phyloP scores from a whole-genome alignment of 2,888 invertebrate species.

The Cordylochernes scorpioides region DNA sequence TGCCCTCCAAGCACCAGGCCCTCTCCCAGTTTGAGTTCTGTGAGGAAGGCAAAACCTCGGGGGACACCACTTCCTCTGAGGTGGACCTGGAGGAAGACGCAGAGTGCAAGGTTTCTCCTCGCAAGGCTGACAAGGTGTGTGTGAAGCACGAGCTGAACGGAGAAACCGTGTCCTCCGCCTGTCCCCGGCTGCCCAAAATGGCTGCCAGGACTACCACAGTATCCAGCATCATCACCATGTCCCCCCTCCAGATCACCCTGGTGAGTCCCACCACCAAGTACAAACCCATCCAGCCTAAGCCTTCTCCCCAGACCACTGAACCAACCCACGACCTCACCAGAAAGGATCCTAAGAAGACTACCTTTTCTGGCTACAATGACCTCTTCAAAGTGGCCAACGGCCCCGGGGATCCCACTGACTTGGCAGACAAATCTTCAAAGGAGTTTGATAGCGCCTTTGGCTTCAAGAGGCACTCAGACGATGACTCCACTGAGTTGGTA shows the following conservation, averaged over 20 bases:
- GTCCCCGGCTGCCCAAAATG: constrained; percentile 11
- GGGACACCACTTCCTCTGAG: neutral
- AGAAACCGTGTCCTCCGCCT: neutral
- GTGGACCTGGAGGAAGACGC: neutral
- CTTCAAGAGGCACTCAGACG: no score
- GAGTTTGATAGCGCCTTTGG: no score
- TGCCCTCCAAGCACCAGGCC: neutral
- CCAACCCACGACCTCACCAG: no score
- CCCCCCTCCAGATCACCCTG: constrained; percentile 5
- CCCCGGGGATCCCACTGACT: no score
- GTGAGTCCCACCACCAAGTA: constrained; percentile 18
- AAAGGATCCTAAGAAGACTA: no score
- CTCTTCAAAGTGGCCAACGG: no score
- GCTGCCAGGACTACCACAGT: constrained; percentile 16
- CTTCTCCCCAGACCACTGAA: no score
- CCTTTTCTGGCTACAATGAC: no score
- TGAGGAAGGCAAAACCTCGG: neutral
- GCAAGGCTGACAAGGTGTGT: no score
- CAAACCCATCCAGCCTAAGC: constrained; percentile 29
- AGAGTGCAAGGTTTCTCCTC: no score
- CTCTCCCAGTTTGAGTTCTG: neutral
- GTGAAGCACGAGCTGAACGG: neutral
- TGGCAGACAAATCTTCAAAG: no score
- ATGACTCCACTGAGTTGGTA: no score
- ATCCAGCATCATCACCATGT: constrained; percentile 11